Evolutionary conservation across 2,113 vertebrate genomes (phyloP).

Genomic region (Macquaria australasica): DNA sequence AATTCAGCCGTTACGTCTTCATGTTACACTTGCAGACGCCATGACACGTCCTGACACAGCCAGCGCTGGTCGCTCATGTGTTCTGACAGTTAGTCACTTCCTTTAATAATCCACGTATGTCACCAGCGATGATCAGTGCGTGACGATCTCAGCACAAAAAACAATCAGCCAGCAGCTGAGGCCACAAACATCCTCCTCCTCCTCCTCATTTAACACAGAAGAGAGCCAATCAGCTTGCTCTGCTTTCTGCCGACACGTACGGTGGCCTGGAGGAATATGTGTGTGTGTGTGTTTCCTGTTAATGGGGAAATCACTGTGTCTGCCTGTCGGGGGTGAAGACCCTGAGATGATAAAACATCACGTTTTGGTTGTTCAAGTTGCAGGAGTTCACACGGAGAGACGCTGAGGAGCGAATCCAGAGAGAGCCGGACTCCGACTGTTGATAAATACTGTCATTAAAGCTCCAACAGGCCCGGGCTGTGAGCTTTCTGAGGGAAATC

Average conservation of each 20-base stretch:
- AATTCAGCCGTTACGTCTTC: no score
- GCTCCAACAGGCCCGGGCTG: neutral
- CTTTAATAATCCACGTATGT: no score
- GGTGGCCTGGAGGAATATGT: neutral
- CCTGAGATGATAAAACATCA: constrained; percentile 66
- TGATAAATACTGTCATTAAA: constrained; percentile 78
- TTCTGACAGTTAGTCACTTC: no score
- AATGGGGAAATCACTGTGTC: constrained; percentile 69
- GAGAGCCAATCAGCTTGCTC: constrained; percentile 1
- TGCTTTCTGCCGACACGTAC: neutral
- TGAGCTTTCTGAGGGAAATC: neutral
- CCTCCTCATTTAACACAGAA: neutral
- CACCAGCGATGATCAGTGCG: no score
- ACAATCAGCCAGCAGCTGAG: no score
- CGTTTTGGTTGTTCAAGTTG: constrained; percentile 64
- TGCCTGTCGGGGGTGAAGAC: constrained; percentile 56
- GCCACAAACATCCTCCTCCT: neutral
- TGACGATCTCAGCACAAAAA: no score
- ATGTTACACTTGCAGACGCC: no score
- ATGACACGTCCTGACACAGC: no score
- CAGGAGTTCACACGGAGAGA: constrained; percentile 66
- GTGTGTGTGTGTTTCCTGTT: constrained; percentile 25
- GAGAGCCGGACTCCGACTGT: constrained; percentile 43
- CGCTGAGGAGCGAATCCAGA: constrained; percentile 67
- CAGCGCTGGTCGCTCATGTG: no score